Base-by-base conservation (phyloP, 2,113 vertebrate genomes). In the Thryonomys swinderianus region DNA sequence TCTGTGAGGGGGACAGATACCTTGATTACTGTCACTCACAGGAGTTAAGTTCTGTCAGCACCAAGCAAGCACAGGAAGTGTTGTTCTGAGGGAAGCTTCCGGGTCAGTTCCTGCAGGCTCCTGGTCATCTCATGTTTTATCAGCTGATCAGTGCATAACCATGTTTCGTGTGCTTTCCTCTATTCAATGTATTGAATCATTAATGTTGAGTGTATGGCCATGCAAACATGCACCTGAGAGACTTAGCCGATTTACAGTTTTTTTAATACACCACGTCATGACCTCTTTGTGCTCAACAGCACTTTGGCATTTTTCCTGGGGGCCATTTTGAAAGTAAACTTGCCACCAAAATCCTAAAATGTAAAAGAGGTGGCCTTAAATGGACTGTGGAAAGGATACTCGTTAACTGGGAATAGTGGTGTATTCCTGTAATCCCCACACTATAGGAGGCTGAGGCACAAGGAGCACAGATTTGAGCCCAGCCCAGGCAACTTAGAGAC, bases 21-120 rank as follows among this genome's bases (percentile, higher is more conserved):
- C 1, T 34, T 5, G 1, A 8, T 62, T 32, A 61, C 42, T 0
- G 2, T 48, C 62, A 25, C 40, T 48, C 16, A 3, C 0, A 2
- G n/a, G 2, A 23, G 17, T 21, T 23, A 59, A 11, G 21, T 66
- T 37, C 87, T 55, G 0, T 66, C 53, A 5, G 2, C 21, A 4
- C 45, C 6, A 23, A 34, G 2, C 42, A 20, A 51, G 42, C 27
- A 17, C n/a, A 0, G 3, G 42, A 32, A 37, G 37, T 10, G 0
- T 13, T 32, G 42, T 18, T 48, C 27, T 37, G 4, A 10, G 42
- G 53, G 18, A 42, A 62, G 42, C 20, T 18, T 10, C 12, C 23
- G 27, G 27, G 17, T 30, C 48, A 14, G 6, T 40, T 76, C 85
- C 73, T 8, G 6, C 1, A 32, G 17, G 66, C 59, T 51, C 40